Conservation (phyloP, 2,113 vertebrate species). For the Pelecanoides urinatrix region DNA sequence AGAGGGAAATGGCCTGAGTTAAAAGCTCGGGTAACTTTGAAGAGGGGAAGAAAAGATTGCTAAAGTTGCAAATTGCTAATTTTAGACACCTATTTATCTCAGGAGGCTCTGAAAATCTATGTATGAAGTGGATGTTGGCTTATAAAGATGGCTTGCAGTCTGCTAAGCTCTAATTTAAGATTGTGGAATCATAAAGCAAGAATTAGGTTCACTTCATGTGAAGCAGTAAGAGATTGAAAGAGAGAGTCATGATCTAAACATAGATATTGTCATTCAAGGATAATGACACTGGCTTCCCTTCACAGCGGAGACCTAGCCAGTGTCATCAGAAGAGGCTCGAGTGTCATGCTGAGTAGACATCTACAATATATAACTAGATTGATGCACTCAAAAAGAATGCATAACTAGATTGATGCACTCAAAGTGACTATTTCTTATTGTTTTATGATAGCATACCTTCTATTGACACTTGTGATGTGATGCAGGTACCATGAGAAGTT, state of each 20-base stretch:
- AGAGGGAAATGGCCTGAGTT: neutral
- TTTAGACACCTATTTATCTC: neutral
- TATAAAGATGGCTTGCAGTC: neutral
- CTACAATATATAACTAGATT: neutral
- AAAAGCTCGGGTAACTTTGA: neutral
- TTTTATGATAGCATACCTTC: neutral
- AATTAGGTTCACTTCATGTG: neutral
- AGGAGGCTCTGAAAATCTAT: neutral
- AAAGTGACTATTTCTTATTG: neutral
- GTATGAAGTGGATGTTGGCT: neutral
- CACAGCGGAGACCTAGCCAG: neutral
- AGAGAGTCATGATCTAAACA: neutral
- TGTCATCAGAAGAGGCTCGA: neutral
- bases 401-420: neutral
- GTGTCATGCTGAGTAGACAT: neutral
- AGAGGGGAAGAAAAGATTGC: neutral
- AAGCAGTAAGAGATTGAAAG: neutral
- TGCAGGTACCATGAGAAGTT: neutral
- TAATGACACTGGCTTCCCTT: neutral
- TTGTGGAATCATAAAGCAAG: neutral
- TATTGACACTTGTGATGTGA: neutral
- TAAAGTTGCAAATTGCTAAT: neutral
- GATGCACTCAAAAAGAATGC: neutral
- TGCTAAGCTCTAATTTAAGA: neutral
- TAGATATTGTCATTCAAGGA: neutral